Conservation (phyloP, 2,888 invertebrate species). For the Lutraria lutraria region DNA sequence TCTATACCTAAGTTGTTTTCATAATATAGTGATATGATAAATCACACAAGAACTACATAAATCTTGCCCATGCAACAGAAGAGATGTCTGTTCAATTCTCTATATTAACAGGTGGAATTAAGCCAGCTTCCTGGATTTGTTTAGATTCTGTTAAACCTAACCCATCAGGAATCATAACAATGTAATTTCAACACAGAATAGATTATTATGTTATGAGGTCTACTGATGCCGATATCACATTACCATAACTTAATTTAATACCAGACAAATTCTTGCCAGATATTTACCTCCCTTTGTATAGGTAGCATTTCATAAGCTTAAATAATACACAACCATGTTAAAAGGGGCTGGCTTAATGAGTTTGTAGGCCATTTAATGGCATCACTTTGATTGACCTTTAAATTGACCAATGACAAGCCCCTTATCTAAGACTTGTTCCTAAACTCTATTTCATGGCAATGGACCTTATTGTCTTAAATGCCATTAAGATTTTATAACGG, state of each 20-base stretch:
- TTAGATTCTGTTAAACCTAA: not conserved
- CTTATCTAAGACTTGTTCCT: no score
- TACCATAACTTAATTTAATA: not conserved
- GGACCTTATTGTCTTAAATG: no score
- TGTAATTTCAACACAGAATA: not conserved
- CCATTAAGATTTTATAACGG: not conserved
- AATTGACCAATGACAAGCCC: no score
- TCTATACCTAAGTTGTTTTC: constrained; percentile 10
- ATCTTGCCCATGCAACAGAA: not conserved
- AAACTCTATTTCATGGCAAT: no score
- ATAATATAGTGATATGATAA: not conserved
- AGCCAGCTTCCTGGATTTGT: not conserved
- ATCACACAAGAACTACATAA: not conserved
- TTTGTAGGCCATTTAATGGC: no score
- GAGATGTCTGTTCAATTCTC: not conserved
- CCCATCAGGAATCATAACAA: not conserved
- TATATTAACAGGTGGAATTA: not conserved
- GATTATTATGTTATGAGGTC: not conserved
- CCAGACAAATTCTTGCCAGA: not conserved
- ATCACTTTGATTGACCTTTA: no score
- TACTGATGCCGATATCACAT: not conserved
- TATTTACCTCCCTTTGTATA: not conserved
- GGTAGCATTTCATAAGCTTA: no score
- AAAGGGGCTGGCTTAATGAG: no score
- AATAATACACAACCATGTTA: no score